phyloP scores from a whole-genome alignment of 2,797 vertebrate genomes.

The Chaunax sp. region DNA sequence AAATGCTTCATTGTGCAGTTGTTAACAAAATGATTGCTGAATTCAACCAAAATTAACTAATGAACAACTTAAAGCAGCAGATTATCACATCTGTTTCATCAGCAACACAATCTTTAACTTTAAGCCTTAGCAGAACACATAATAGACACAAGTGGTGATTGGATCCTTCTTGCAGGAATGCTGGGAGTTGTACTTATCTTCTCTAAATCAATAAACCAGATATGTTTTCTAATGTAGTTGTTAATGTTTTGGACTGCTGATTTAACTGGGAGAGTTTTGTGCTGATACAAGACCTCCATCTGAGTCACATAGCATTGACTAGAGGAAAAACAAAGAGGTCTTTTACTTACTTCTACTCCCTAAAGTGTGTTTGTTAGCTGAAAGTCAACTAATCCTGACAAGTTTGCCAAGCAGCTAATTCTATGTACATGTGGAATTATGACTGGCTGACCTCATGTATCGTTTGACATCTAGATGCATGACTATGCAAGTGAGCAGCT shows the following conservation, averaged over 20 bases:
- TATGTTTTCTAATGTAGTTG: not conserved
- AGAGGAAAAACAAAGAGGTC: not conserved
- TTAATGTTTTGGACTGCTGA: not conserved
- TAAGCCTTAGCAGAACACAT: too few relatives aligned
- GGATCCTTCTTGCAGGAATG: not conserved
- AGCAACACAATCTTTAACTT: not conserved
- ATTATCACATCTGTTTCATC: not conserved
- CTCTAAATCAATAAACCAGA: not conserved
- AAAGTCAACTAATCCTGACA: conserved; percentile 1
- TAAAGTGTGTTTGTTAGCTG: not conserved
- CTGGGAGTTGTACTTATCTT: not conserved
- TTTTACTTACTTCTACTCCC: not conserved
- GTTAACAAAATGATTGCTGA: not conserved
- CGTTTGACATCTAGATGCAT: conserved; percentile 27
- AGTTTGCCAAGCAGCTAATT: not conserved
- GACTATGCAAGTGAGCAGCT: conserved; percentile 5
- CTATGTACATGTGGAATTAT: not conserved
- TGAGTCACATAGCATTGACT: not conserved
- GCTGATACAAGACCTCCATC: not conserved
- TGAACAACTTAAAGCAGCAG: not conserved
- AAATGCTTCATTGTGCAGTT: not conserved
- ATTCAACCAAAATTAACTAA: not conserved
- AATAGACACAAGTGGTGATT: too few relatives aligned
- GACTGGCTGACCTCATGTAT: conserved; percentile 21
- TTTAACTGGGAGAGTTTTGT: not conserved